These are phyloP conservation scores for Chrysina gloriosa DNA, from an alignment of 2,888 invertebrate genomes.

Conservation along the genomic window DNA sequence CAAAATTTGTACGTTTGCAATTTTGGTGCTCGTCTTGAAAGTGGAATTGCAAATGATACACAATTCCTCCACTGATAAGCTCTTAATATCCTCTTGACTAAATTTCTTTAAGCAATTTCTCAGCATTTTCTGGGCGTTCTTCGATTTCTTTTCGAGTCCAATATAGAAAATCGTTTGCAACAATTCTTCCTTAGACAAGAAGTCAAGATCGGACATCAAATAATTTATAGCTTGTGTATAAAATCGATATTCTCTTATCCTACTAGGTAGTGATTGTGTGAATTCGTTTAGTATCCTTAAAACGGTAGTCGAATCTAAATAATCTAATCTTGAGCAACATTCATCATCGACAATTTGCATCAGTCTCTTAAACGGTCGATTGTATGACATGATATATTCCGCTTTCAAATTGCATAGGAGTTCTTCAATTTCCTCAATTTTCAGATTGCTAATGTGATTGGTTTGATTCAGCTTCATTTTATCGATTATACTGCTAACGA, in stretches of 20 bases:
- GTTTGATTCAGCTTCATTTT: slow-evolving; percentile 23
- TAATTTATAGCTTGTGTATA: slow-evolving; percentile 56
- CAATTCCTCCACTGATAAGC: slow-evolving; percentile 59
- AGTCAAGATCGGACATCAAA: slow-evolving; percentile 50
- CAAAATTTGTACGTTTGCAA: slow-evolving; percentile 56
- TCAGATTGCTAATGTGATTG: slow-evolving; percentile 40
- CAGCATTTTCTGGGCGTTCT: slow-evolving; percentile 53
- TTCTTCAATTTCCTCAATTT: slow-evolving; percentile 42
- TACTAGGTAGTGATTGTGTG: slow-evolving; percentile 57
- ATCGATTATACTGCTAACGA: slow-evolving; percentile 31
- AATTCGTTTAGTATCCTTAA: slow-evolving; percentile 57
- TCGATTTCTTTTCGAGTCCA: slow-evolving; percentile 59
- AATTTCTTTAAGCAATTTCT: slow-evolving; percentile 56
- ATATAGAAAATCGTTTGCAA: slow-evolving; percentile 62
- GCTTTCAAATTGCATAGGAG: slow-evolving; percentile 40
- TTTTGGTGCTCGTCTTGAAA: slow-evolving; percentile 62
- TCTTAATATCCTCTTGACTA: slow-evolving; percentile 48
- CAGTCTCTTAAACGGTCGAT: slow-evolving; percentile 49
- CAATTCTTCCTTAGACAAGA: slow-evolving; percentile 56
- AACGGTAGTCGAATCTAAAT: slow-evolving; percentile 51
- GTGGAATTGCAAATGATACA: slow-evolving; percentile 62
- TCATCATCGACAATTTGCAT: slow-evolving; percentile 57
- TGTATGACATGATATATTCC: slow-evolving; percentile 37
- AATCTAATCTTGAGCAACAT: slow-evolving; percentile 55
- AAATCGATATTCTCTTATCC: slow-evolving; percentile 56